Percentiles rank a stretch among this genome's conserved stretches.
Conservation (phyloP, 2,113 vertebrate species). For the Miniopterus natalensis region DNA sequence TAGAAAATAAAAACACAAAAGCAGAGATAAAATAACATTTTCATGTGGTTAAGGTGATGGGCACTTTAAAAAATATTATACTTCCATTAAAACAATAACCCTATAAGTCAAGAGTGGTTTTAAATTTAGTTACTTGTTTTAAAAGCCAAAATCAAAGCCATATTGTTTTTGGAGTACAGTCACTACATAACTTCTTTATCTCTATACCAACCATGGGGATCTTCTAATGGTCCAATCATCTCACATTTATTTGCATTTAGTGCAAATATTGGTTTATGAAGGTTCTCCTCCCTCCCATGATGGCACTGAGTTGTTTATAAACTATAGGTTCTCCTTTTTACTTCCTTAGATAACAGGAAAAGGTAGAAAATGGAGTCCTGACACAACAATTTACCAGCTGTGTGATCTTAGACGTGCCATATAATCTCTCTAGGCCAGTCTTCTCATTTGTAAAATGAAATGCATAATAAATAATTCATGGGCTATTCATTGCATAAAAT, state of each 20-base stretch:
- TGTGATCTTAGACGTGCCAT: background rate
- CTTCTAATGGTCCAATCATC: background rate
- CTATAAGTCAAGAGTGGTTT: background rate
- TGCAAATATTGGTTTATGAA: background rate
- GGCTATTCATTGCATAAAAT: background rate
- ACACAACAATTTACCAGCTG: background rate
- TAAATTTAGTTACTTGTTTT: conserved; percentile 23
- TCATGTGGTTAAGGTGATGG: background rate
- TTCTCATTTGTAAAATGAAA: conserved; percentile 39
- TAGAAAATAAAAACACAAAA: conserved; percentile 14
- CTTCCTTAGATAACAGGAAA: background rate
- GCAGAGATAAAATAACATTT: background rate
- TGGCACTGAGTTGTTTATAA: background rate
- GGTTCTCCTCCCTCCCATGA: background rate
- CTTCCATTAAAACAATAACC: background rate
- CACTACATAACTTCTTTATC: background rate
- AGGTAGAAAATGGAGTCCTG: conserved; percentile 2
- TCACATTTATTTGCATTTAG: background rate
- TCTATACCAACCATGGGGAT: background rate
- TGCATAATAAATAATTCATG: background rate
- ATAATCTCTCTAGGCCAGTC: background rate
- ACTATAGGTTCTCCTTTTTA: background rate
- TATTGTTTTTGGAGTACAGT: background rate
- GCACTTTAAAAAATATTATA: background rate
- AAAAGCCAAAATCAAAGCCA: background rate